These are phyloP conservation scores for Chloroclystis v-ata DNA, from an alignment of 2,888 invertebrate species.

Conservation along the genomic window DNA sequence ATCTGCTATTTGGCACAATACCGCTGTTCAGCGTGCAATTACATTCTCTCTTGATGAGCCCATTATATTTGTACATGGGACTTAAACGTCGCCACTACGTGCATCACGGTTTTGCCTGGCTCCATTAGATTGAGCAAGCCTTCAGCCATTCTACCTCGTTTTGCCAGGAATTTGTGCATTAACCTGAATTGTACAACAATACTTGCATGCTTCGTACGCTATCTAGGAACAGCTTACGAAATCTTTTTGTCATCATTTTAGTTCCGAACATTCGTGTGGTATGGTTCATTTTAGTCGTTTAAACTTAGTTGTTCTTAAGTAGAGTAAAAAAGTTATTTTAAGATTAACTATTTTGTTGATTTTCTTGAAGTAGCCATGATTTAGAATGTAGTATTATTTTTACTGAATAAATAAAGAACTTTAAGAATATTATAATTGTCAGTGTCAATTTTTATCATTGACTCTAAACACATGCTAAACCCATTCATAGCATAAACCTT, in stretches of 20 bases:
- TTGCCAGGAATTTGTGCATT: slow-evolving; percentile 28
- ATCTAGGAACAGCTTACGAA: slow-evolving; percentile 8
- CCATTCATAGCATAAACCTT: slow-evolving; percentile 13
- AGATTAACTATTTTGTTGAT: no score
- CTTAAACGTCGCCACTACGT: slow-evolving; percentile 32
- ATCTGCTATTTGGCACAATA: slow-evolving; percentile 49
- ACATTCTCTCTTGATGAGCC: slow-evolving; percentile 48
- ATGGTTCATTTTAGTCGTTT: no score
- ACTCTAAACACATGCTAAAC: slow-evolving; percentile 5
- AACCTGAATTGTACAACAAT: slow-evolving; percentile 27
- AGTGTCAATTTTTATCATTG: no score
- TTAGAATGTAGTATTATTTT: no score
- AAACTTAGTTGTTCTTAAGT: no score
- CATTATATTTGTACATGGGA: slow-evolving; percentile 41
- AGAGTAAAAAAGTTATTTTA: no score
- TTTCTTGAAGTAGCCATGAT: no score
- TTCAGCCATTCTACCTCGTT: slow-evolving; percentile 31
- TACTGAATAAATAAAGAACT: no score
- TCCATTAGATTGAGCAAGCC: slow-evolving; percentile 29
- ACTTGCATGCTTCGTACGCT: slow-evolving; percentile 11
- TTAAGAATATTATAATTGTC: no score
- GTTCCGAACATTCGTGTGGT: slow-evolving; percentile 5
- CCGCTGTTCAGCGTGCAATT: slow-evolving; percentile 38
- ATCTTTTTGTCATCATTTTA: neutral
- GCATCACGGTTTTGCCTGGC: slow-evolving; percentile 29